Conservation (phyloP, 2,888 invertebrate genomes). For the Conchocele bisecta region DNA sequence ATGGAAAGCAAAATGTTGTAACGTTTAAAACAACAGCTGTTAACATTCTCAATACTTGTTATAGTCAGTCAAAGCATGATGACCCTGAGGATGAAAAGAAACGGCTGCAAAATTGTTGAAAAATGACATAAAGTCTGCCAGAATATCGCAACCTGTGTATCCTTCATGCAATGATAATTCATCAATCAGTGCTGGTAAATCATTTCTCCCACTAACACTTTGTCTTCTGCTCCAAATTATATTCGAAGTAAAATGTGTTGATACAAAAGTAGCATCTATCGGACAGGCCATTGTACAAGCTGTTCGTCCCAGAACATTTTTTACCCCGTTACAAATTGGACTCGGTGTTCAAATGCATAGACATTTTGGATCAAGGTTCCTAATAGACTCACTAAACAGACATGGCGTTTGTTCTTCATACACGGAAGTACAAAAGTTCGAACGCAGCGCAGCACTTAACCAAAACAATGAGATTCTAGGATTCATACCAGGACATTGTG, state of each 20-base stretch:
- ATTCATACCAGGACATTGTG: constrained; percentile 16
- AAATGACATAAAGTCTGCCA: constrained; percentile 40
- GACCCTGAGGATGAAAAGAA: constrained; percentile 34
- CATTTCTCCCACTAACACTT: background rate
- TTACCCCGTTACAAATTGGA: constrained; percentile 56
- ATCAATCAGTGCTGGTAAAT: background rate
- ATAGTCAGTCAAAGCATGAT: constrained; percentile 12
- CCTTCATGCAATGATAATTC: constrained; percentile 1
- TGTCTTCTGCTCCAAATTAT: background rate
- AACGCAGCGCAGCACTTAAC: constrained; percentile 53
- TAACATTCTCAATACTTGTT: constrained; percentile 31
- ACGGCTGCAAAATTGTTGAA: constrained; percentile 56
- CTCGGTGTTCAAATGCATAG: constrained; percentile 54
- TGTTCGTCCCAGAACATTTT: constrained; percentile 31
- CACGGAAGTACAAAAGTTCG: constrained; percentile 54
- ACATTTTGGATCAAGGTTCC: constrained; percentile 46
- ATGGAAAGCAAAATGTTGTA: constrained; percentile 43
- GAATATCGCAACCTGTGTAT: background rate
- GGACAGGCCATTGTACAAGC: constrained; percentile 63
- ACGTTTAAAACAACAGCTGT: constrained; percentile 45
- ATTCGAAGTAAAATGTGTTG: background rate
- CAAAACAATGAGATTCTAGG: constrained; percentile 29
- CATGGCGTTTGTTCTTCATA: constrained; percentile 59
- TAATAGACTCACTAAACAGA: constrained; percentile 55
- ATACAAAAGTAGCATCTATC: constrained; percentile 41